phyloP scores from a whole-genome alignment of 2,888 invertebrate species.

The Agriopis aurantiaria region DNA sequence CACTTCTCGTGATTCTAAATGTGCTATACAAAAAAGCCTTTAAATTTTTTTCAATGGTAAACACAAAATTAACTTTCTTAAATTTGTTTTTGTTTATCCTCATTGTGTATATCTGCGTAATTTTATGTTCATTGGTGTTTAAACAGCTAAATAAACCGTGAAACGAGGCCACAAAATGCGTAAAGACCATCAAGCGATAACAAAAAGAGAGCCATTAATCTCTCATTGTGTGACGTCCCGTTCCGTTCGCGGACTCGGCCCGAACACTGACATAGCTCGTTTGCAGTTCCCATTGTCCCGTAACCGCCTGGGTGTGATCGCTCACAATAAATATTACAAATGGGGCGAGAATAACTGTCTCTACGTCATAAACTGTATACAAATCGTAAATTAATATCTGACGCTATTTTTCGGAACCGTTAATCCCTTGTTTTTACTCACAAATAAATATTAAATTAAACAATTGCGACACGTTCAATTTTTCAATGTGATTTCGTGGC shows the following conservation, averaged over 20 bases:
- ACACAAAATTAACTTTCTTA: conserved; percentile 35
- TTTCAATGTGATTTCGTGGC: neutral
- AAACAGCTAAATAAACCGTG: conserved; percentile 80
- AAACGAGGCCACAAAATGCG: conserved; percentile 82
- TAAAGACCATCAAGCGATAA: conserved; percentile 80
- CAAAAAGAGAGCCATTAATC: conserved; percentile 83
- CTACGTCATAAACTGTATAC: conserved; percentile 75
- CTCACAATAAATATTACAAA: conserved; percentile 75
- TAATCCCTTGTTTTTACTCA: conserved; percentile 22
- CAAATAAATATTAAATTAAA: neutral
- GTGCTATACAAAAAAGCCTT: conserved; percentile 37
- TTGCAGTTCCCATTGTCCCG: conserved; percentile 76
- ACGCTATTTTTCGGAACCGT: conserved; percentile 31
- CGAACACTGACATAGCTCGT: conserved; percentile 71
- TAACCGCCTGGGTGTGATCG: conserved; percentile 82
- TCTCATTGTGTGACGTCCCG: conserved; percentile 79
- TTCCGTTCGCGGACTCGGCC: conserved; percentile 80
- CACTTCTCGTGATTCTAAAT: conserved; percentile 46
- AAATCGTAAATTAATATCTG: conserved; percentile 72
- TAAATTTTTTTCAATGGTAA: conserved; percentile 34
- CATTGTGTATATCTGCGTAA: conserved; percentile 66
- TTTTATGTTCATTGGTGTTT: conserved; percentile 78
- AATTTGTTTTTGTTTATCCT: conserved; percentile 59
- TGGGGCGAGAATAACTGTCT: conserved; percentile 76
- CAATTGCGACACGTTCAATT: neutral